A percentile compares a stretch with the other conserved stretches of the same genome.
phyloP scores from a whole-genome alignment of 2,113 vertebrate genomes.

The Prionailurus viverrinus region DNA sequence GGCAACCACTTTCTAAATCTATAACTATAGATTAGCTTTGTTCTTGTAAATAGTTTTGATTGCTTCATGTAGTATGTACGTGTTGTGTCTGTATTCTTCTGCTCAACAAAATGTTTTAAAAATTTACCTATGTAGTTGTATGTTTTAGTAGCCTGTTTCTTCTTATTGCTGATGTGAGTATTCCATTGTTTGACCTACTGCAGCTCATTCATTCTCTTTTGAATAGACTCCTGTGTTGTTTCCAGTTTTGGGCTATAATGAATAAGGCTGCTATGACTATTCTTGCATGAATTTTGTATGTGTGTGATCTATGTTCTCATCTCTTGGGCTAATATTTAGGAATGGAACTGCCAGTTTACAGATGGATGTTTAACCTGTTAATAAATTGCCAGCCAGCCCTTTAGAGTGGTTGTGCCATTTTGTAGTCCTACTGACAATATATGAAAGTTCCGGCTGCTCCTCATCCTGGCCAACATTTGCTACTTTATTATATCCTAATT shows the following conservation, averaged over 20 bases:
- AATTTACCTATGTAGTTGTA: not conserved
- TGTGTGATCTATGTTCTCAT: not conserved
- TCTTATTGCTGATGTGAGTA: not conserved
- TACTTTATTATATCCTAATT: slow-evolving; percentile 22
- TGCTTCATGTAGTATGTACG: not conserved
- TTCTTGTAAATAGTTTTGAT: not conserved
- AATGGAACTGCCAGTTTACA: not conserved
- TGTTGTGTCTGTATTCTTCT: not conserved
- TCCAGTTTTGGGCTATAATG: not conserved
- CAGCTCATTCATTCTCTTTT: not conserved
- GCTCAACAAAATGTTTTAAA: not conserved
- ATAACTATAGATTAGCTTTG: not conserved
- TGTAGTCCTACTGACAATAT: not conserved
- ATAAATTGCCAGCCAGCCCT: not conserved
- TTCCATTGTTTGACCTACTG: not conserved
- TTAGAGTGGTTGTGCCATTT: not conserved
- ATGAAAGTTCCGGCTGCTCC: not conserved
- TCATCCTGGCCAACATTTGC: not conserved
- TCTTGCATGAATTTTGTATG: not conserved
- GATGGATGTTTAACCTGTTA: not conserved
- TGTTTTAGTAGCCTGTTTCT: not conserved
- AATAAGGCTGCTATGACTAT: not conserved
- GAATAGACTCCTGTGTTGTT: not conserved
- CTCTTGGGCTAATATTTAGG: not conserved
- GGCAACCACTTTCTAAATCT: not conserved